Evolutionary conservation across 1,140 invertebrate genomes (phyloP), one percentile per base, ranked within the genome.

Genomic region (Homalodisca vitripennis): DNA sequence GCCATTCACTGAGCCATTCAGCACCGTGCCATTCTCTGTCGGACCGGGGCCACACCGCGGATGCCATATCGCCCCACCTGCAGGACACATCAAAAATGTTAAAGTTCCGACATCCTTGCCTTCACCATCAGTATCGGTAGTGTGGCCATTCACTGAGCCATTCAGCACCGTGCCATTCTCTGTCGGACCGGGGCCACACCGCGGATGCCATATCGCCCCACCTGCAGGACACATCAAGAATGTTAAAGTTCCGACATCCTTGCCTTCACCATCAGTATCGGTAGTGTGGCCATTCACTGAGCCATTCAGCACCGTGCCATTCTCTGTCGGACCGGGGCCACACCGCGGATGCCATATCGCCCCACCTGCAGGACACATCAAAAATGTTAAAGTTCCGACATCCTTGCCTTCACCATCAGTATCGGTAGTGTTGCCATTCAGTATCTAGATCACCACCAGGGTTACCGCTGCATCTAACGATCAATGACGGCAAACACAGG

Each of bases 301-400:
- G 82, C 77, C 83, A 83, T 82, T 87, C 81, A 76, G 80, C 75
- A 77, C 82, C 47, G 82, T 80, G 10, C 84, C 85, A 75, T 84
- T 85, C 76, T 88, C 89, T 51, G 89, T 91, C 2, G 94, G 94
- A 30, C 93, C 93, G 12, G 95, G 94, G 13, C 95, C 95, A 81
- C 96, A 98, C 68, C 94, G 86, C 30, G 96, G 95, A 85, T 96
- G 94, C 94, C 94, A 97, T 76, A 98, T 98, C 47, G 96, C 96
- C 55, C 94, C 90, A 62, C 85, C 84, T 81, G 48, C n/a, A n/a
- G n/a, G n/a, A n/a, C n/a, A n/a, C n/a, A n/a, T n/a, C n/a, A n/a
- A n/a, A n/a, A n/a, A n/a, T n/a, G n/a, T n/a, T n/a, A n/a, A n/a
- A n/a, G n/a, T n/a, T n/a, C n/a, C n/a, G n/a, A n/a, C n/a, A n/a